Conservation (phyloP, 2,888 invertebrate species). For the Agrotis puta region DNA sequence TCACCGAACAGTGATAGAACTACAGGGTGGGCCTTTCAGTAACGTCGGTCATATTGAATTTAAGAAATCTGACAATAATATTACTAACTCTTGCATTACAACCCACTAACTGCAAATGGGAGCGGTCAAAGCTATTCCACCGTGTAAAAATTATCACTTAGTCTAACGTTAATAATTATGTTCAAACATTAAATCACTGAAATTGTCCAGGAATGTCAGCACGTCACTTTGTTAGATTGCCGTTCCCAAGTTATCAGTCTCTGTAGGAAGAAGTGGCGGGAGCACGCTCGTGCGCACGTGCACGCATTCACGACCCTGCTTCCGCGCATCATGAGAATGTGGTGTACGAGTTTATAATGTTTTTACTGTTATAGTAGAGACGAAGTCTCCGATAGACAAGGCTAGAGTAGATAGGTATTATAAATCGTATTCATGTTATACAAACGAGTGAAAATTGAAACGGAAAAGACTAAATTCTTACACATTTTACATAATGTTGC, state of each 20-base stretch:
- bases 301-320: slow-evolving; percentile 59
- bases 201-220: slow-evolving; percentile 22
- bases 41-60: slow-evolving; percentile 83
- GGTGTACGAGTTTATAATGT: slow-evolving; percentile 83
- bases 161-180: slow-evolving; percentile 31
- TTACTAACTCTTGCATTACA: slow-evolving; percentile 78
- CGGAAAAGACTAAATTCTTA: slow-evolving; percentile 90
- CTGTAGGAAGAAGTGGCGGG: slow-evolving; percentile 50
- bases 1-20: slow-evolving; percentile 76
- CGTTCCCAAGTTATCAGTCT: slow-evolving; percentile 63
- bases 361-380: slow-evolving; percentile 87
- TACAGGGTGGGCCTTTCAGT: slow-evolving; percentile 84
- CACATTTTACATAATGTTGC: slow-evolving; percentile 89
- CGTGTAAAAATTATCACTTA: slow-evolving; percentile 36
- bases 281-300: slow-evolving; percentile 36
- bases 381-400: slow-evolving; percentile 88
- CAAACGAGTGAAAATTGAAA: slow-evolving; percentile 89
- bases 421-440: slow-evolving; percentile 86
- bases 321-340: slow-evolving; percentile 68
- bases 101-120: slow-evolving; percentile 63
- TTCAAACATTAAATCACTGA: slow-evolving; percentile 30
- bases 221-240: slow-evolving; percentile 52
- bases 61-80: slow-evolving; percentile 89
- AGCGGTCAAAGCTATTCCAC: slow-evolving; percentile 55
- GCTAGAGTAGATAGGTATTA: slow-evolving; percentile 90